These are phyloP conservation scores for Petrocephalus sullivani DNA, from an alignment of 2,797 vertebrate genomes.

Conservation along the genomic window DNA sequence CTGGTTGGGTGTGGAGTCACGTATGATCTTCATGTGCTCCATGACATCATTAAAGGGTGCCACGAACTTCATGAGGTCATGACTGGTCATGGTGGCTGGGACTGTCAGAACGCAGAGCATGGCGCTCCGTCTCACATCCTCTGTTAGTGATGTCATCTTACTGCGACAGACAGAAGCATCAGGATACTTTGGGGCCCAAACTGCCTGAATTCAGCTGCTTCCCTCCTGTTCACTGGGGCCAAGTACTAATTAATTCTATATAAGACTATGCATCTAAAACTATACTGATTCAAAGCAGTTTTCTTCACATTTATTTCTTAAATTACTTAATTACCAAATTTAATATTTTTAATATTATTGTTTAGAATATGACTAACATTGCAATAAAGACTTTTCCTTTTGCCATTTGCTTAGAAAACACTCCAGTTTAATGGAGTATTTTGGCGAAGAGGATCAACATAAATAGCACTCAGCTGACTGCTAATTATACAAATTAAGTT, in stretches of 20 bases:
- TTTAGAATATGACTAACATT: constrained; percentile 8
- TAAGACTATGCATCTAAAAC: neutral
- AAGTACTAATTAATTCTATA: neutral
- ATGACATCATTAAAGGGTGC: constrained; percentile 92
- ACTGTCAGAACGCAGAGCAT: constrained; percentile 96
- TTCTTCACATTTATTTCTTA: neutral
- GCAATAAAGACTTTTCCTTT: neutral
- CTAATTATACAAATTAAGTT: neutral
- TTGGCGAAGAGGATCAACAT: neutral
- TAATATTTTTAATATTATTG: neutral
- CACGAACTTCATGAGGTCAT: constrained; percentile 97
- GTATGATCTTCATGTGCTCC: constrained; percentile 98
- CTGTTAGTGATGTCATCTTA: constrained; percentile 94
- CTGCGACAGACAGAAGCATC: constrained; percentile 47
- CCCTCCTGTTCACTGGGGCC: neutral
- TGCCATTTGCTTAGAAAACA: neutral
- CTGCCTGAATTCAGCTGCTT: neutral
- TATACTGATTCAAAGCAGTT: neutral
- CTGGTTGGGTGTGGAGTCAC: constrained; percentile 94
- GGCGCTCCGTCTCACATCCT: constrained; percentile 84
- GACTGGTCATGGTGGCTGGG: constrained; percentile 93
- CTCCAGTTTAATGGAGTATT: neutral
- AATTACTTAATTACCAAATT: neutral
- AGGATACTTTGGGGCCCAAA: neutral
- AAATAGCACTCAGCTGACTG: neutral